phyloP scores from a whole-genome alignment of 2,113 vertebrate species.

The Bucco capensis region DNA sequence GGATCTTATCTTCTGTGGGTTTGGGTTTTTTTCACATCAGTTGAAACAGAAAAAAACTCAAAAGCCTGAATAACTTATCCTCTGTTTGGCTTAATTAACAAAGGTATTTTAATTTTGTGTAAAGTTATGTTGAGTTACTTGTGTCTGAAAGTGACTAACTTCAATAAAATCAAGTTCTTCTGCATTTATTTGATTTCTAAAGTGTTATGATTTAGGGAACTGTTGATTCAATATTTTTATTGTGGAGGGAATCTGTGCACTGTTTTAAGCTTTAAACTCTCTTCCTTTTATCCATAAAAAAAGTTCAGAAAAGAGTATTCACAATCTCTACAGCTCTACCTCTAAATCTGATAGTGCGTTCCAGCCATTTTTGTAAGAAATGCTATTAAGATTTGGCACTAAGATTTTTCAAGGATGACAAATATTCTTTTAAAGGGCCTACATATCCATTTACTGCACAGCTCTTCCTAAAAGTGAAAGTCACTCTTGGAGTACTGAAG shows the following conservation, averaged over 20 bases:
- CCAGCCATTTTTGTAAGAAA: slow-evolving; percentile 69
- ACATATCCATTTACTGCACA: slow-evolving; percentile 42
- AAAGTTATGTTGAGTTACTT: not conserved
- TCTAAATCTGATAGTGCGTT: slow-evolving; percentile 67
- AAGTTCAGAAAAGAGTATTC: not conserved
- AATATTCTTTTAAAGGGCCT: slow-evolving; percentile 65
- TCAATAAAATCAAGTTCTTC: not conserved
- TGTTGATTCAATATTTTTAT: not conserved
- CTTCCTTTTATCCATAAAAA: slow-evolving; percentile 28
- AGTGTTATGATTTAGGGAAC: fast-evolving
- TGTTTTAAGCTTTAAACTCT: slow-evolving; percentile 14
- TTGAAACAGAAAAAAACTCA: not conserved
- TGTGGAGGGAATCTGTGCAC: not conserved
- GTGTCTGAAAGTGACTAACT: not conserved
- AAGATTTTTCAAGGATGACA: slow-evolving; percentile 72
- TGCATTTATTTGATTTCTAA: not conserved
- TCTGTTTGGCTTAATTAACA: slow-evolving; percentile 2
- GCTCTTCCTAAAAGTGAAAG: slow-evolving; percentile 67
- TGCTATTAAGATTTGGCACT: slow-evolving; percentile 70
- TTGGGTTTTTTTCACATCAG: not conserved
- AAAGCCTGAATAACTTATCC: not conserved
- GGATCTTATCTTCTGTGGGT: not conserved
- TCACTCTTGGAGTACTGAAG: slow-evolving; percentile 47
- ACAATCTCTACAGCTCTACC: slow-evolving; percentile 14
- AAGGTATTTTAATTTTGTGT: not conserved